Evolutionary conservation across 2,888 invertebrate genomes (phyloP), one percentile per base, ranked within the genome.

Genomic region (Oithona nana): DNA sequence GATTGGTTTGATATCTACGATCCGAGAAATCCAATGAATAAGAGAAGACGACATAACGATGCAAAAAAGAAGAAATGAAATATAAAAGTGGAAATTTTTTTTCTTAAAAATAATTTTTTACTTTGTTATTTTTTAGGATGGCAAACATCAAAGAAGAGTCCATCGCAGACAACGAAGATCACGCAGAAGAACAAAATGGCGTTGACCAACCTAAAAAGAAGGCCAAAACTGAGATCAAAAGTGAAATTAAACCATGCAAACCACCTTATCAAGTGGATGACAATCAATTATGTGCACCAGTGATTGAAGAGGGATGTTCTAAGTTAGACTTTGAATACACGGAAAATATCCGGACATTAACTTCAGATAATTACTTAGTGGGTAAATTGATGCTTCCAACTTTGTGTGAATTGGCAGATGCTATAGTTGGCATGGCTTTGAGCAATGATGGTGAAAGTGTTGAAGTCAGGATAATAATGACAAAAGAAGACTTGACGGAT

Each of bases 1-100:
- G 95, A 97, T 69, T 90, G 95, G 88, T 98, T 92, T 71, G 93
- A 94, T 71, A 88, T 94, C 29, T 86, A 85, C 70, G 97, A 98
- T 74, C 97, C 98, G 0, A 77, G 97, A 66, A 95, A 95, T 77
- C 87, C 92, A 0, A 74, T 98, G 3, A 95, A 90, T 69, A 88
- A 93, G 75, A 77, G 95, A 58, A 82, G 93, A 71, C 78, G 95
- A 61, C 90, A 86, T 69, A 73, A 66, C 26, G 58, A 54, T 11
- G 16, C 20, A 16, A 54, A 54, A 54, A 49, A 49, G 26, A 54
- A 26, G 24, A 16, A 3, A 6, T 2, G 24, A 11, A 26, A 20
- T 26, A 54, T 26, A 24, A 54, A 49, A 39, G 11, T 2, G n/a
- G n/a, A 20, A 22, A 49, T 49, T 49, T 49, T 3, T 49, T 22